Conservation (phyloP, 1,140 invertebrate species). For the Steinernema khuongi region DNA sequence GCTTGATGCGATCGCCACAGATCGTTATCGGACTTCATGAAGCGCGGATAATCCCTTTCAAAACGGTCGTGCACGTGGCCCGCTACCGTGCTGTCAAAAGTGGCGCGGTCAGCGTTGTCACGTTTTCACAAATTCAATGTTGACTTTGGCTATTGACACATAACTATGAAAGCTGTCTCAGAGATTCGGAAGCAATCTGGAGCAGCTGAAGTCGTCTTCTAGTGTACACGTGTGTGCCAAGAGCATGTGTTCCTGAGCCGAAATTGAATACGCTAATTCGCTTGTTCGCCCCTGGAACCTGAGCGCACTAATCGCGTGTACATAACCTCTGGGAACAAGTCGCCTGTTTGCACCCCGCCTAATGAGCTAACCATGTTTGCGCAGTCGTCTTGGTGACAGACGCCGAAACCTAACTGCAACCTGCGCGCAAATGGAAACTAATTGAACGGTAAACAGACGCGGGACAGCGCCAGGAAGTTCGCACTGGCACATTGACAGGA, state of each 20-base stretch:
- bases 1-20: not conserved
- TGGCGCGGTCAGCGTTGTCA: not conserved
- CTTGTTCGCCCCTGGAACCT: not conserved
- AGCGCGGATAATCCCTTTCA: slow-evolving; percentile 3
- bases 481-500: not conserved
- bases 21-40: not conserved
- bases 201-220: not conserved
- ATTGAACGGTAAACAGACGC: slow-evolving; percentile 3
- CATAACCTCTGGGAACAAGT: not conserved
- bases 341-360: not conserved
- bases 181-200: not conserved
- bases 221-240: not conserved
- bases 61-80: no score
- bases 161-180: no score
- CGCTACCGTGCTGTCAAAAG: no score
- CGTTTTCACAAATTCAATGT: not conserved
- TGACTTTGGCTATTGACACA: not conserved
- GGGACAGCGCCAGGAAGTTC: not conserved
- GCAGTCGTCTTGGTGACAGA: slow-evolving; percentile 12
- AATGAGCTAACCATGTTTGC: slow-evolving; percentile 2
- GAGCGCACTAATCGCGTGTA: not conserved
- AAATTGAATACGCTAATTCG: not conserved
- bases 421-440: slow-evolving; percentile 1
- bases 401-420: slow-evolving; percentile 5
- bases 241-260: not conserved